Percentiles rank a stretch among this genome's conserved stretches.
These are phyloP conservation scores for Hydroisotoma schaefferi DNA, from an alignment of 2,888 invertebrate species.

Conservation along the genomic window DNA sequence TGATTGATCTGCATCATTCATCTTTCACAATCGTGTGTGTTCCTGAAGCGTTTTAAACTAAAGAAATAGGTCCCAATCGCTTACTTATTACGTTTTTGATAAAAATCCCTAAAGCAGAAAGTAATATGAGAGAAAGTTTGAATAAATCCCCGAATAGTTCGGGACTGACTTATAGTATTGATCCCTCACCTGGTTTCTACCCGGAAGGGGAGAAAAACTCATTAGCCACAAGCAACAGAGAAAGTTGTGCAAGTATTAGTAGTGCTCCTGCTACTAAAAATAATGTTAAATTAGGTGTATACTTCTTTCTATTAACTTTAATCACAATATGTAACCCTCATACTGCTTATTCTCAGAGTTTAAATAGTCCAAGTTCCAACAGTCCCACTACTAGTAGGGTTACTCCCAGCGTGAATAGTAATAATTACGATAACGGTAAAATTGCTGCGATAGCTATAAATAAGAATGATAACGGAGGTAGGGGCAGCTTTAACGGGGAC, in stretches of 20 bases:
- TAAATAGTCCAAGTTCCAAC: background rate
- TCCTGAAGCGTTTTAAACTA: too few relatives aligned
- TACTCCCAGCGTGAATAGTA: background rate
- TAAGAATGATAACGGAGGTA: conserved; percentile 3
- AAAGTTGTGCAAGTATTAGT: too few relatives aligned
- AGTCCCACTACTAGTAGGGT: background rate
- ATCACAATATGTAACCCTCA: background rate
- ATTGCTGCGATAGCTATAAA: background rate
- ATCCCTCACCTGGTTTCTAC: too few relatives aligned
- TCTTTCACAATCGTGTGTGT: too few relatives aligned
- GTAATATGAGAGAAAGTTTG: background rate
- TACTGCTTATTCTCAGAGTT: background rate
- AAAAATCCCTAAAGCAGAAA: background rate
- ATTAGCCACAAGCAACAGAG: too few relatives aligned
- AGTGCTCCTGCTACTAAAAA: background rate
- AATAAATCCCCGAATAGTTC: background rate
- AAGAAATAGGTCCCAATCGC: too few relatives aligned
- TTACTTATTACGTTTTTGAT: too few relatives aligned
- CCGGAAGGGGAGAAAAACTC: too few relatives aligned
- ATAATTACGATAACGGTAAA: background rate
- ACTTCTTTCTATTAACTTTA: background rate
- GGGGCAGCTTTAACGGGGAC: conserved; percentile 24
- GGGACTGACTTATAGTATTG: too few relatives aligned
- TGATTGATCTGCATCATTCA: too few relatives aligned
- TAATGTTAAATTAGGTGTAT: background rate